phyloP scores from a whole-genome alignment of 2,888 invertebrate genomes.

The Stomorhina lunata region DNA sequence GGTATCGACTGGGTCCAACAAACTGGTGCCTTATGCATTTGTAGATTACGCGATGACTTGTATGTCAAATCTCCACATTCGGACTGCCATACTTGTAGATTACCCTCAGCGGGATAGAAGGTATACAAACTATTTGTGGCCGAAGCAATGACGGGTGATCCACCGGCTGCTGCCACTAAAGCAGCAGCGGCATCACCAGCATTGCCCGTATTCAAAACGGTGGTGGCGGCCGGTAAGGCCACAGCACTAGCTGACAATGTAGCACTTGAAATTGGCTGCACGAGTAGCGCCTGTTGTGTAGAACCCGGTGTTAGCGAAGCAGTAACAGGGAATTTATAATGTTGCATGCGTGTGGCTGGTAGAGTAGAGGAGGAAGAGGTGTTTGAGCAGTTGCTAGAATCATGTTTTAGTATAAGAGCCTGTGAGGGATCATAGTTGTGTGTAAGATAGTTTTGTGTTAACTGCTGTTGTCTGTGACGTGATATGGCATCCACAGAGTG shows the following conservation, averaged over 20 bases:
- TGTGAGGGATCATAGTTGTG: constrained; percentile 75
- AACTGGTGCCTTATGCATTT: constrained; percentile 79
- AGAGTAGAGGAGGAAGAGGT: constrained; percentile 43
- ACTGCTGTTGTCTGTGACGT: constrained; percentile 69
- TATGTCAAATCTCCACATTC: constrained; percentile 79
- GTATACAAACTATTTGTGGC: constrained; percentile 79
- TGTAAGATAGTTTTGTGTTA: constrained; percentile 48
- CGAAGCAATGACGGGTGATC: constrained; percentile 78
- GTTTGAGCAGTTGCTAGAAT: constrained; percentile 72
- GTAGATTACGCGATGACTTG: constrained; percentile 78
- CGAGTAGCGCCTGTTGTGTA: constrained; percentile 74
- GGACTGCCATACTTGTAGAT: constrained; percentile 79
- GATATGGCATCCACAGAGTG: constrained; percentile 79
- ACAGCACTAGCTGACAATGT: constrained; percentile 71
- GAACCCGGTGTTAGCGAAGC: constrained; percentile 64
- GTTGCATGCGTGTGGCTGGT: constrained; percentile 73
- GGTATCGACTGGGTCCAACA: constrained; percentile 80
- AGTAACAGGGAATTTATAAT: constrained; percentile 72
- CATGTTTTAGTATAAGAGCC: constrained; percentile 76
- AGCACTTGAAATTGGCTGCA: constrained; percentile 78
- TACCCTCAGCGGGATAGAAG: constrained; percentile 80
- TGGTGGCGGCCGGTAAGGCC: constrained; percentile 60
- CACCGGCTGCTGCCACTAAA: constrained; percentile 72
- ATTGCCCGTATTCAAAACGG: constrained; percentile 69
- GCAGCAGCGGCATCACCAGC: constrained; percentile 72